Evolutionary conservation across 2,113 vertebrate genomes (phyloP).

Genomic region (Sturnus vulgaris): DNA sequence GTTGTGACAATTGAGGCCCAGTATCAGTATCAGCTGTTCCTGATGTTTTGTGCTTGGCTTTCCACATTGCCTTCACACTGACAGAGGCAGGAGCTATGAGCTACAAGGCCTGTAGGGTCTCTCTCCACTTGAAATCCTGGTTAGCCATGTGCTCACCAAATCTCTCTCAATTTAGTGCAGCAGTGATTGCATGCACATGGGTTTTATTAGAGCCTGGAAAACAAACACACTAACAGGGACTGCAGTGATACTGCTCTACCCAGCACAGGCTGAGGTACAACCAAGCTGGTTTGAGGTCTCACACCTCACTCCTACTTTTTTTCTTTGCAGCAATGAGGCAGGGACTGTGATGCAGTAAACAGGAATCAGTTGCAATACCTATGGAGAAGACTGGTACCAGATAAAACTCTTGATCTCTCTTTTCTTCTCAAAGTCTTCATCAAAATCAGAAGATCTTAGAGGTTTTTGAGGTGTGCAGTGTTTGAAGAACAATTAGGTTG

Average conservation of each 20-base stretch:
- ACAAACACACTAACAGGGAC: neutral
- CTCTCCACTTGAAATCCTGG: neutral
- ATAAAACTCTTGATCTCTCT: neutral
- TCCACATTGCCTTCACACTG: neutral
- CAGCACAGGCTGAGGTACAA: neutral
- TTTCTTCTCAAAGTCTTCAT: neutral
- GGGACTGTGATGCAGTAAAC: neutral
- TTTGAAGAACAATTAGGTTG: neutral
- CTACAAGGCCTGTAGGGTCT: neutral
- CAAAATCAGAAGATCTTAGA: neutral
- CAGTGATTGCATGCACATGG: neutral
- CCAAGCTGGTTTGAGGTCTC: neutral
- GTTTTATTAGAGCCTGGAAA: neutral
- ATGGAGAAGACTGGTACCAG: neutral
- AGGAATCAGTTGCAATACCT: neutral
- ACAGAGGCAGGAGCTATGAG: neutral
- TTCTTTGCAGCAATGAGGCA: neutral
- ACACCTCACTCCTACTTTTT: neutral
- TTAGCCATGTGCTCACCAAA: neutral
- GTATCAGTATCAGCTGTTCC: neutral
- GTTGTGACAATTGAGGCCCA: neutral
- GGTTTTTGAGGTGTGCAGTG: neutral
- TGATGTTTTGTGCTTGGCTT: neutral
- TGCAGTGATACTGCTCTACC: neutral
- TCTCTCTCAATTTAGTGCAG: neutral